Evolutionary conservation across 2,888 invertebrate species (phyloP), one percentile per base, ranked within the genome.

Genomic region (Aphidius colemani): DNA sequence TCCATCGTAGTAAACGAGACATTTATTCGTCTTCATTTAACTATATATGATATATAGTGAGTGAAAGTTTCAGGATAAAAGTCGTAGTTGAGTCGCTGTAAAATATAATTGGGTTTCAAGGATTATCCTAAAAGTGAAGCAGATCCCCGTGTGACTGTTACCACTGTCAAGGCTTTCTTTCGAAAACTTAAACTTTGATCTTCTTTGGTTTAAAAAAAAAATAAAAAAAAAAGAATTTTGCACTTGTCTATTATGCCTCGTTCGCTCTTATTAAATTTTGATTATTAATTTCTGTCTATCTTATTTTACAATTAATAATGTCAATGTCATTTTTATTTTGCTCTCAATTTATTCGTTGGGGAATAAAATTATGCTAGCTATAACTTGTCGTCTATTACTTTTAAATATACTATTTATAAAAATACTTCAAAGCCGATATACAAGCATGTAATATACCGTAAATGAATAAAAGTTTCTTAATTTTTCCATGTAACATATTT

Each of bases 61-160:
- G 58, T 51, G 53, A 46, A 53, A 18, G 18, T 46, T 41, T 41
- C 55, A 46, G 61, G 30, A 76, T 78, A 78, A 75, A 80, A 81
- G 79, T 80, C 79, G 77, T 76, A 78, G 78, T 77, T 75, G 9
- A 81, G 78, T 81, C 77, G 80, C 80, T 79, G 81, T 80, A 78
- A 81, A 82, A 81, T 81, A 81, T 82, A 81, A 82, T 82, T 82
- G 79, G 79, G 79, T 82, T 81, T 82, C 76, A 74, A 76, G 80
- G 81, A 82, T 82, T 81, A 82, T 81, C 80, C 80, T 75, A 77
- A 76, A 77, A 78, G 75, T 75, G 76, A 75, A 75, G 78, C 77
- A 79, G 78, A 80, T 78, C 79, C 79, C 78, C 81, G 80, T 79
- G 80, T 75, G 80, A 70, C 69, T 66, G 57, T 64, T 66, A 67